Conservation (phyloP, 2,113 vertebrate species). For the Prunella himalayana region DNA sequence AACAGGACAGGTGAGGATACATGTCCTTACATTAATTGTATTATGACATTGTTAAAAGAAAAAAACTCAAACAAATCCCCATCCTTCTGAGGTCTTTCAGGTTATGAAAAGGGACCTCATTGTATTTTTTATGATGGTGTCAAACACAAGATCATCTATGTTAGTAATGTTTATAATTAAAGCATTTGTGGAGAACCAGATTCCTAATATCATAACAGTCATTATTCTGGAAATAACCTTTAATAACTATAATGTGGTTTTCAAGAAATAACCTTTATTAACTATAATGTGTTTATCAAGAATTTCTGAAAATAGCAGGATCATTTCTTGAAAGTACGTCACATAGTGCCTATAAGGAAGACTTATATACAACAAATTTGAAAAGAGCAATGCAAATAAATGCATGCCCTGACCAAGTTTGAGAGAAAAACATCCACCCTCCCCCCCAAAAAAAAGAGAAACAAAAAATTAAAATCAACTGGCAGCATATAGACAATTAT, state of each 20-base stretch:
- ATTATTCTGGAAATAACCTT: conserved; percentile 40
- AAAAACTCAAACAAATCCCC: neutral
- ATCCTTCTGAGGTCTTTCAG: neutral
- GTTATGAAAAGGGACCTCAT: neutral
- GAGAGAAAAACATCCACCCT: neutral
- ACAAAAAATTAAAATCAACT: neutral
- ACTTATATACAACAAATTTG: neutral
- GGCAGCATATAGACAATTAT: neutral
- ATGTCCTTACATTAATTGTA: neutral
- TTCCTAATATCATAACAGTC: neutral
- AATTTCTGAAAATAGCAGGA: neutral
- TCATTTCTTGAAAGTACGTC: neutral
- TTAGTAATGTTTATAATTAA: neutral
- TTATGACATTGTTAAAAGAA: neutral
- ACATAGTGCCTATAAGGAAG: neutral
- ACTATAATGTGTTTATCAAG: conserved; percentile 10
- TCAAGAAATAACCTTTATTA: conserved; percentile 21
- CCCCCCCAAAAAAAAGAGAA: neutral
- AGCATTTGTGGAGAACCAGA: neutral
- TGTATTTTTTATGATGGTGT: neutral
- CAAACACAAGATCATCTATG: neutral
- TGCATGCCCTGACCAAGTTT: neutral
- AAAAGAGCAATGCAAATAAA: neutral
- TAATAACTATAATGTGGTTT: conserved; percentile 10
- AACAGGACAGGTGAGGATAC: neutral